Evolutionary conservation across 2,113 vertebrate genomes (phyloP).

Genomic region (Cranoglanis bouderius): DNA sequence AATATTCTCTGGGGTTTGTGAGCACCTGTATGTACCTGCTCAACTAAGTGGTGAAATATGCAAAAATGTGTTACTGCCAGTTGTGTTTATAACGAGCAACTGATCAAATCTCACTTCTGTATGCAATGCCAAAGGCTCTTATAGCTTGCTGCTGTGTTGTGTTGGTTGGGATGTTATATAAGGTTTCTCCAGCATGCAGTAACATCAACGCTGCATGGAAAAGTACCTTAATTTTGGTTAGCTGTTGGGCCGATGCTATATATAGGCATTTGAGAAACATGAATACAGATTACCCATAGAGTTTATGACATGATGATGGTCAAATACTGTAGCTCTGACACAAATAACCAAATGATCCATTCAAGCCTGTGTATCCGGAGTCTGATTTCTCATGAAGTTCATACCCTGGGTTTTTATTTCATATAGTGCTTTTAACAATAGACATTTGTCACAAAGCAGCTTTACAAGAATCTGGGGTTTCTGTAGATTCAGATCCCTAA

Average conservation of each 20-base stretch:
- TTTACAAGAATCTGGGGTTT: background rate
- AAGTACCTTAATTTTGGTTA: background rate
- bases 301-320: background rate
- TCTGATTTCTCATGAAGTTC: background rate
- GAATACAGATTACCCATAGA: background rate
- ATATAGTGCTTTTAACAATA: background rate
- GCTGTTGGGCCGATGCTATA: background rate
- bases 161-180: background rate
- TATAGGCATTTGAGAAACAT: background rate
- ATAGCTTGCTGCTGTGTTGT: background rate
- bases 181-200: background rate
- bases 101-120: background rate
- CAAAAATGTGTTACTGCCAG: background rate
- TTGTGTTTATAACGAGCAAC: background rate
- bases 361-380: background rate
- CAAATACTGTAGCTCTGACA: background rate
- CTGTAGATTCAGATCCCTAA: background rate
- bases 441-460: background rate
- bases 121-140: background rate
- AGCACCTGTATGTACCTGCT: slow-evolving; percentile 1
- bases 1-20: background rate
- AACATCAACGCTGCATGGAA: background rate
- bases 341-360: background rate
- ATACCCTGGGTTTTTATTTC: background rate
- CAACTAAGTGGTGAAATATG: background rate